Base-by-base conservation (phyloP, 2,888 invertebrate species). In the Erpobdella octoculata region DNA sequence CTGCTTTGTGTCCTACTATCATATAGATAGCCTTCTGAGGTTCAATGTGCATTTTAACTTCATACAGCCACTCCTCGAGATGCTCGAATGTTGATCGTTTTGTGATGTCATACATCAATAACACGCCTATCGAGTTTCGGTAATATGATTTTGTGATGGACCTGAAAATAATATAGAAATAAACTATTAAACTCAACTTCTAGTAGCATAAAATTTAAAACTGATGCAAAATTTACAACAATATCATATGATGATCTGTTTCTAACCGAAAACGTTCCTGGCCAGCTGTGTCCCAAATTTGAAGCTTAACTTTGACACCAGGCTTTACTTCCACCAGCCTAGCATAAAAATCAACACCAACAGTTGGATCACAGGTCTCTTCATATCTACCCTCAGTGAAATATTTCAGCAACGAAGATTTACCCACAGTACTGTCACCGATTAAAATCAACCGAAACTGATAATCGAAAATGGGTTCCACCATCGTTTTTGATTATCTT, bases 111-210 rank as follows among this genome's bases (percentile, higher is more conserved):
- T 94, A 98, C 25, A 96, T 92, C 76, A 98, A 86, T 72, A 98
- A 85, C 31, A 94, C 96, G 73, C 96, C 97, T 66, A 96, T 96
- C 4, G 96, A 95, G 84, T 98, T 98, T 78, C 97, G 89, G 84
- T 97, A 98, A 85, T 98, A 98, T 0, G 95, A 95, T 82, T 94
- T 92, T 53, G 96, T 96, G 78, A 98, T 97, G 69, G 97, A 96
- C 81, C 89, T 89, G 72, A 8, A 62, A 33, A 28, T 35, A 46
- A 9, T 35, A 5, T 21, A n/a, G 28, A n/a, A 33, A 2, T 9
- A 35, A 70, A 37, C 18, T 59, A 33, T 25, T 53, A 21, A 59
- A 58, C 0, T 35, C 12, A 35, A 2, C n/a, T n/a, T n/a, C n/a
- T n/a, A n/a, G n/a, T n/a, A n/a, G n/a, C n/a, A n/a, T n/a, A n/a